Conservation (phyloP, 2,797 vertebrate genomes). For the Megaceryle alcyon region DNA sequence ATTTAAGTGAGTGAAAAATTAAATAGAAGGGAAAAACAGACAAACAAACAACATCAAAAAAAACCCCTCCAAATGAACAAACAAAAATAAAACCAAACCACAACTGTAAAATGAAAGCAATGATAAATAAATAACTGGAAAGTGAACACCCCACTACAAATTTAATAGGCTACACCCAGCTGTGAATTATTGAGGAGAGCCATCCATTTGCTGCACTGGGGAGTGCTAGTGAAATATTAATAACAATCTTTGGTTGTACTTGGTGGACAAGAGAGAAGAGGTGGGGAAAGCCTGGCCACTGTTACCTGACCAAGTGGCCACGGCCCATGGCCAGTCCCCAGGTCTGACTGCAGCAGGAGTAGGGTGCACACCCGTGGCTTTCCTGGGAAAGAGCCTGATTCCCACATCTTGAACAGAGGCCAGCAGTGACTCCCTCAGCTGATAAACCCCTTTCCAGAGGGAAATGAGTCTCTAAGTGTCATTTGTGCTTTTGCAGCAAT, state of each 20-base stretch:
- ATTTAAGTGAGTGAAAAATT: slow-evolving; percentile 45
- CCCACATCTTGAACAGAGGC: fast-evolving
- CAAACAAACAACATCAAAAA: too few relatives aligned
- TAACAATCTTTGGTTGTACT: neutral
- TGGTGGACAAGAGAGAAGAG: neutral
- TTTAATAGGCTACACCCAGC: slow-evolving; percentile 29
- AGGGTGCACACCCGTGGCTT: fast-evolving
- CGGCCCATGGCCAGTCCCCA: fast-evolving
- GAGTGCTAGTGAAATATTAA: slow-evolving; percentile 51
- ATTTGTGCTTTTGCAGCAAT: neutral
- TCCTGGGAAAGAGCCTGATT: fast-evolving
- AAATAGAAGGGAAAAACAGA: neutral
- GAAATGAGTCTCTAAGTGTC: neutral
- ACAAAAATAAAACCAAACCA: too few relatives aligned
- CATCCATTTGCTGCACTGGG: slow-evolving; percentile 19
- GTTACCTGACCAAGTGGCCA: too few relatives aligned
- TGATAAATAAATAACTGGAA: slow-evolving; percentile 66
- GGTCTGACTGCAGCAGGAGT: neutral
- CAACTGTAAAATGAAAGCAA: slow-evolving; percentile 29
- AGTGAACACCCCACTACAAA: slow-evolving; percentile 29
- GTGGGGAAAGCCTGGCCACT: neutral
- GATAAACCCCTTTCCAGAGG: neutral
- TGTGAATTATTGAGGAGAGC: slow-evolving; percentile 60
- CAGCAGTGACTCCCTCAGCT: neutral
- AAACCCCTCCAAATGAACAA: too few relatives aligned